These are phyloP conservation scores for Acromyrmex heyeri DNA, from an alignment of 1,140 invertebrate species.

Conservation along the genomic window DNA sequence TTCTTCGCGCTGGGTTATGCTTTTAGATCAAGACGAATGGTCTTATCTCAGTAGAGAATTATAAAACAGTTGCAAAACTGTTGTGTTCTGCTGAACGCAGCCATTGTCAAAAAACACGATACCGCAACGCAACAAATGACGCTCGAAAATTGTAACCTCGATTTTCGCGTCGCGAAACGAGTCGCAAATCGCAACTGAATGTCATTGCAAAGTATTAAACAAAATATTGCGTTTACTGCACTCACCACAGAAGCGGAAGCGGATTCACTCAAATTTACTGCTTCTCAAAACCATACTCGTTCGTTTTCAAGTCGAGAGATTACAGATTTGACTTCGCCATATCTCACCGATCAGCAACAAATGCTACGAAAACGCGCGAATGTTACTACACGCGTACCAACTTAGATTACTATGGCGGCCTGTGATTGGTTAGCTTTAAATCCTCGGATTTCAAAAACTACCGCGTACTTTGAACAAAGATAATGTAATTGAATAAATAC, in stretches of 20 bases:
- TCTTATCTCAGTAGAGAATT: too few relatives aligned
- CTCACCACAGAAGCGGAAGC: not conserved
- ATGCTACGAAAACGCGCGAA: not conserved
- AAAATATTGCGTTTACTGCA: not conserved
- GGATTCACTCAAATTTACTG: not conserved
- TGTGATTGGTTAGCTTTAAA: not conserved
- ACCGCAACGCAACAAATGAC: too few relatives aligned
- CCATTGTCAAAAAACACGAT: not conserved
- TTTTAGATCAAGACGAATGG: too few relatives aligned
- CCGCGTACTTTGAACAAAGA: not conserved
- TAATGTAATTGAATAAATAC: not conserved
- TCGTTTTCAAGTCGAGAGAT: not conserved
- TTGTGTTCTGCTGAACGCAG: too few relatives aligned
- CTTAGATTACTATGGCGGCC: not conserved
- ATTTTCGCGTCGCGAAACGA: not conserved
- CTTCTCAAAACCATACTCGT: not conserved
- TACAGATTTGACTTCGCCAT: not conserved
- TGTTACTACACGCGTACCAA: not conserved
- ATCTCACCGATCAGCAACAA: not conserved
- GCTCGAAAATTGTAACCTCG: not conserved
- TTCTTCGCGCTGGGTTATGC: too few relatives aligned
- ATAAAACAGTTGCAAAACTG: too few relatives aligned
- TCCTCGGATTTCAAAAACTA: not conserved
- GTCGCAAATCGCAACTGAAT: not conserved
- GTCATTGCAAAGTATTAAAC: not conserved